Percentiles rank a stretch among this genome's conserved stretches.
These are phyloP conservation scores for Pleuronectes platessa DNA, from an alignment of 2,113 vertebrate species.

Conservation along the genomic window DNA sequence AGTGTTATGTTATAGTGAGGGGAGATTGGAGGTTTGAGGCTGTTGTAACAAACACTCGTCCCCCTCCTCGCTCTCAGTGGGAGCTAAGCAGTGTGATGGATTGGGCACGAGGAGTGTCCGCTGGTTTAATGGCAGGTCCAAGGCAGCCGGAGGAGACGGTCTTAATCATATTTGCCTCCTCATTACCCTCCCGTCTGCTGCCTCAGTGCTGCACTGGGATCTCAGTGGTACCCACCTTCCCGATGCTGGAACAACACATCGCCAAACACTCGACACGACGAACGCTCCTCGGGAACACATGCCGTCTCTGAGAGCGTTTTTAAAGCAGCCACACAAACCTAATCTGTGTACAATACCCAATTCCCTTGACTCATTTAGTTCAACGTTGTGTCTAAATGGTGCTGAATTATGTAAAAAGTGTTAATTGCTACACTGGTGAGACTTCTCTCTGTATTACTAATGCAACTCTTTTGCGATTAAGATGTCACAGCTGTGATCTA, in stretches of 20 bases:
- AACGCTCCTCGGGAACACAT: conserved; percentile 1
- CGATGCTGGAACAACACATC: conserved; percentile 40
- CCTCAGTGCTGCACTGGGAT: conserved; percentile 57
- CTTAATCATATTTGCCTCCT: conserved; percentile 83
- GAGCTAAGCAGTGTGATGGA: conserved; percentile 78
- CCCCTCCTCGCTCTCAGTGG: conserved; percentile 60
- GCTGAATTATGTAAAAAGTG: conserved; percentile 2
- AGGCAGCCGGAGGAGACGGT: conserved; percentile 75
- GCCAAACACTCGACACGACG: conserved; percentile 16
- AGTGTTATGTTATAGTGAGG: neutral
- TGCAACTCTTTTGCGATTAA: neutral
- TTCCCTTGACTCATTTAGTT: neutral
- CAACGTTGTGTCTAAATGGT: neutral
- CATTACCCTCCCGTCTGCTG: conserved; percentile 80
- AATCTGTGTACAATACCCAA: neutral
- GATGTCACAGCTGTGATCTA: neutral
- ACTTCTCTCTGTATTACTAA: conserved; percentile 1
- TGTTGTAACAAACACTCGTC: conserved; percentile 46
- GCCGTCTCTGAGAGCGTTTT: neutral
- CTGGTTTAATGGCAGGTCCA: conserved; percentile 78
- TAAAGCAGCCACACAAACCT: neutral
- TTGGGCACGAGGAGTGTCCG: conserved; percentile 69
- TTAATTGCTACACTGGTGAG: neutral
- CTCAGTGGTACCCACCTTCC: conserved; percentile 44
- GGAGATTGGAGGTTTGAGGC: conserved; percentile 48